Evolutionary conservation across 2,797 vertebrate species (phyloP).

Genomic region (Antennarius maculatus): DNA sequence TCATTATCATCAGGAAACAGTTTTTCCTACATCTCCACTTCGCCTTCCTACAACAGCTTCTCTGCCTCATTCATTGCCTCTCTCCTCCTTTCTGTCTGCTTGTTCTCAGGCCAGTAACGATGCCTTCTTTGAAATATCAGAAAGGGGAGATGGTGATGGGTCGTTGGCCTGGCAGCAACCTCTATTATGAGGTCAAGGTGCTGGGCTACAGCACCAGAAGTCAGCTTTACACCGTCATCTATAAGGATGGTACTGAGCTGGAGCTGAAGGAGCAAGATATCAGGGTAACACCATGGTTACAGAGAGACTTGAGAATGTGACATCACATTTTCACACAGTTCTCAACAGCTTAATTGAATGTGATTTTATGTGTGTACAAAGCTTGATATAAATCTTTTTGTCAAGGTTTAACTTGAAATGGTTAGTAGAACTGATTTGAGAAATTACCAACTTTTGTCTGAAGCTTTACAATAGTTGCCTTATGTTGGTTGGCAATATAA

Average conservation of each 20-base stretch:
- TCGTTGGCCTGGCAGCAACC: slow-evolving; percentile 95
- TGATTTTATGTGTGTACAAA: background rate
- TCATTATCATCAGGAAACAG: too few species aligned
- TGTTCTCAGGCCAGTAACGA: slow-evolving; percentile 75
- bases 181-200: slow-evolving; percentile 95
- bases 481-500: too few species aligned
- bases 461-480: too few species aligned
- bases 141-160: slow-evolving; percentile 92
- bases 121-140: slow-evolving; percentile 87
- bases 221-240: slow-evolving; percentile 93
- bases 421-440: too few species aligned
- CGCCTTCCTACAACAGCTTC: background rate
- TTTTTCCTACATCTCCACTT: background rate
- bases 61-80: background rate
- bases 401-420: background rate
- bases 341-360: background rate
- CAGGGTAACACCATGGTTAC: slow-evolving; percentile 76
- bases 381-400: background rate
- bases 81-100: background rate
- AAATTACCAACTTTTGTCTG: too few species aligned
- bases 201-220: slow-evolving; percentile 77
- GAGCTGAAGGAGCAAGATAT: slow-evolving; percentile 90
- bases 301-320: background rate
- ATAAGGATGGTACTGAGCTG: slow-evolving; percentile 96
- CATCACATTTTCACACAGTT: background rate